Evolutionary conservation across 2,797 vertebrate species (phyloP).

Genomic region (Pseudochirops corinnae): DNA sequence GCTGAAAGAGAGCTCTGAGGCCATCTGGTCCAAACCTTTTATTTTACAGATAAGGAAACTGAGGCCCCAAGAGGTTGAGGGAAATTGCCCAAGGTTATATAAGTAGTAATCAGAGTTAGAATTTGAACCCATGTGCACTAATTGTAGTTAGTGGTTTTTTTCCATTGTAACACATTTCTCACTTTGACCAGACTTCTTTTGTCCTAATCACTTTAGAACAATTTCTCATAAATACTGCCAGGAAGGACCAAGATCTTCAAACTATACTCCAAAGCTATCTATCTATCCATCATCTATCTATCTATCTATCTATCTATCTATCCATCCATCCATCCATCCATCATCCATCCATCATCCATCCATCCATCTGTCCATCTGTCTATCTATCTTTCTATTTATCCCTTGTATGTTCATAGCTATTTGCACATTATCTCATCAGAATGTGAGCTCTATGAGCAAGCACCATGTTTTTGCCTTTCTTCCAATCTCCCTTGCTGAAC

Average conservation of each 20-base stretch:
- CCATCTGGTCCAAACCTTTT: background rate
- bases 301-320: background rate
- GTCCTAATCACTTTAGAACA: background rate
- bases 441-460: background rate
- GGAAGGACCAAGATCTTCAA: background rate
- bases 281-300: background rate
- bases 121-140: background rate
- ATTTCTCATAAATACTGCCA: background rate
- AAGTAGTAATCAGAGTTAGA: background rate
- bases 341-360: background rate
- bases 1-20: background rate
- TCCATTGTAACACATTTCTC: background rate
- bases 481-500: background rate
- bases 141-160: background rate
- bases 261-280: background rate
- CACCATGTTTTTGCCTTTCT: background rate
- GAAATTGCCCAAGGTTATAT: background rate
- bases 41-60: background rate
- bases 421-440: background rate
- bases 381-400: no score
- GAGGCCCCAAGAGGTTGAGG: background rate
- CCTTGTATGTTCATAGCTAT: background rate
- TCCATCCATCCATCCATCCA: background rate
- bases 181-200: background rate
- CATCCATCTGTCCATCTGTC: background rate